A percentile compares a stretch with the other conserved stretches of the same genome.
These are phyloP conservation scores for Nomada ruficornis DNA, from an alignment of 2,888 invertebrate genomes.

Conservation along the genomic window DNA sequence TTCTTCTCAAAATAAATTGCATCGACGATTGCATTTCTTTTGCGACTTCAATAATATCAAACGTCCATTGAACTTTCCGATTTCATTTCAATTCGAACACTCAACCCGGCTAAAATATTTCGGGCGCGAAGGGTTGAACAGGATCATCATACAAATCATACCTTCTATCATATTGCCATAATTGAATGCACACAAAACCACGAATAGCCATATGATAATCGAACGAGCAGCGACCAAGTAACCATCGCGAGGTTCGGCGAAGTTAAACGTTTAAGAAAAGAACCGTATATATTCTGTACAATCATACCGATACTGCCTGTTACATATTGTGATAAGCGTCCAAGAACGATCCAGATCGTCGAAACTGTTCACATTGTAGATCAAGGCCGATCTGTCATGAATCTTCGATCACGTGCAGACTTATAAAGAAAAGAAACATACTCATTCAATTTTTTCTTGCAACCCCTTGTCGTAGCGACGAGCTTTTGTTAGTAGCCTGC, in stretches of 20 bases:
- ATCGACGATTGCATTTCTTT: no score
- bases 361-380: slow-evolving; percentile 10
- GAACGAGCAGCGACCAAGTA: neutral
- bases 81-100: no score
- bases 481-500: slow-evolving; percentile 9
- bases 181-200: neutral
- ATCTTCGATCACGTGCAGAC: neutral
- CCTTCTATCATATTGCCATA: neutral
- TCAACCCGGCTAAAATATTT: neutral
- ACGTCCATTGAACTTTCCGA: no score
- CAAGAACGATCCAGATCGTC: neutral
- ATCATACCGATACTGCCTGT: slow-evolving; percentile 27
- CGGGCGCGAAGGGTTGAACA: neutral
- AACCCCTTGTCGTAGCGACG: neutral
- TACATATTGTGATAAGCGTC: slow-evolving; percentile 43
- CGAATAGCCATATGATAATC: neutral
- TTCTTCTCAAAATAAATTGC: neutral
- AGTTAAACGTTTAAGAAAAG: neutral
- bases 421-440: neutral
- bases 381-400: neutral
- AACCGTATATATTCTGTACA: neutral
- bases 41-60: no score
- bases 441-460: no score
- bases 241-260: neutral
- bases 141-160: neutral